Conservation (phyloP, 2,888 invertebrate species). For the Meandrusa payeni region DNA sequence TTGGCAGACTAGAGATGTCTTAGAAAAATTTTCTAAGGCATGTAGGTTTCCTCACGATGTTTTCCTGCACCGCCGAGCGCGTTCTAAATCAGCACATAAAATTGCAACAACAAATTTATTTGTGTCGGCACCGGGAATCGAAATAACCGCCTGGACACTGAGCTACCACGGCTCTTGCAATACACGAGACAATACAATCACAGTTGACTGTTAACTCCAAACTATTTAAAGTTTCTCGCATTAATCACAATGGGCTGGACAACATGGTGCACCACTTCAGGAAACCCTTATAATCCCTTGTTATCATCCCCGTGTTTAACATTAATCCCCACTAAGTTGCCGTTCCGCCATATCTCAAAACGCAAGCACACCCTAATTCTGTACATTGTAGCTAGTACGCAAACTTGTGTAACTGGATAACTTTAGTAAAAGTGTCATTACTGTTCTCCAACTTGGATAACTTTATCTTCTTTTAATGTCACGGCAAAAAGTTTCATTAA, state of each 20-base stretch:
- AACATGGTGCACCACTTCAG: constrained; percentile 1
- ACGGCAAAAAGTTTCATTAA: constrained; percentile 14
- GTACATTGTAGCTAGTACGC: constrained; percentile 15
- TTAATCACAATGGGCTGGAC: not conserved
- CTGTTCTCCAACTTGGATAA: constrained; percentile 17
- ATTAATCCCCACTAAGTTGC: constrained; percentile 17
- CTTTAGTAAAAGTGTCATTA: constrained; percentile 23
- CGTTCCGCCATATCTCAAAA: constrained; percentile 20
- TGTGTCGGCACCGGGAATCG: no score
- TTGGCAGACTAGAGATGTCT: no score
- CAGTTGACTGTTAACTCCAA: no score
- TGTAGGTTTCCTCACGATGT: no score
- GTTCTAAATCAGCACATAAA: no score
- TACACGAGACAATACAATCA: no score
- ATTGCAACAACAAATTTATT: no score
- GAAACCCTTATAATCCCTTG: constrained; percentile 9
- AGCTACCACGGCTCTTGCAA: no score
- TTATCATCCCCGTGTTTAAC: constrained; percentile 14
- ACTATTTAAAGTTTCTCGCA: not conserved
- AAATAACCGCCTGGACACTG: no score
- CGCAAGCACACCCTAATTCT: constrained; percentile 15
- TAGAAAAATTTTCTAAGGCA: no score
- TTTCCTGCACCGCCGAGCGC: no score
- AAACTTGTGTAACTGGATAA: constrained; percentile 22
- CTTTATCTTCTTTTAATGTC: constrained; percentile 22